Percentiles rank a stretch among this genome's conserved stretches.
phyloP scores from a whole-genome alignment of 1,140 invertebrate species.

The Plodia interpunctella region DNA sequence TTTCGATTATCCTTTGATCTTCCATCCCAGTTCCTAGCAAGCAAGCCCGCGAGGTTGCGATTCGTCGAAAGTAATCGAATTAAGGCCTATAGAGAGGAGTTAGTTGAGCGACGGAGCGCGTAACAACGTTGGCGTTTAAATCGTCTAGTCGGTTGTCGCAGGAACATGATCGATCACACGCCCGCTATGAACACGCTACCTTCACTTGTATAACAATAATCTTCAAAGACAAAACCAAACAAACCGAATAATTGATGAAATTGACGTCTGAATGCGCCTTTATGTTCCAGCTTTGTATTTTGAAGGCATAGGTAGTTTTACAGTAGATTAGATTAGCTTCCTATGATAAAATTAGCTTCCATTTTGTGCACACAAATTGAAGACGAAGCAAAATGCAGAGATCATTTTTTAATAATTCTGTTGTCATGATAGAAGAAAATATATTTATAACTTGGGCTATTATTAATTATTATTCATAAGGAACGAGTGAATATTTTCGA shows the following conservation, averaged over 20 bases:
- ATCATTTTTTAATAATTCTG: too few relatives aligned
- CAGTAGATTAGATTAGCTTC: too few relatives aligned
- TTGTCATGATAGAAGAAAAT: too few relatives aligned
- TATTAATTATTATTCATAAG: too few relatives aligned
- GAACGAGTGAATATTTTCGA: too few relatives aligned
- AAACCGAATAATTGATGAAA: slow-evolving; percentile 14
- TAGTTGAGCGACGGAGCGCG: slow-evolving; percentile 34
- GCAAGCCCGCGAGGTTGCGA: slow-evolving; percentile 27
- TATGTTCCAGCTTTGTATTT: neutral
- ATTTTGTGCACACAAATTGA: too few relatives aligned
- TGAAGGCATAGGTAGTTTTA: neutral
- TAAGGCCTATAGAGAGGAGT: slow-evolving; percentile 34
- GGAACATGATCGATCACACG: slow-evolving; percentile 33
- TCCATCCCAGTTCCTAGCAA: slow-evolving; percentile 22
- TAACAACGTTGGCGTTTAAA: slow-evolving; percentile 27
- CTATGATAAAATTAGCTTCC: too few relatives aligned
- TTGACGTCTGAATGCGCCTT: slow-evolving; percentile 9
- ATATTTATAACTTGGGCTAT: too few relatives aligned
- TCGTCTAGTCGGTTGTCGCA: slow-evolving; percentile 22
- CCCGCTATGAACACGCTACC: slow-evolving; percentile 13
- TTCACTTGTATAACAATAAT: slow-evolving; percentile 25
- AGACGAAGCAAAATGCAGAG: too few relatives aligned
- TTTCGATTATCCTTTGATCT: slow-evolving; percentile 42
- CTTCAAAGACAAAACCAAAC: slow-evolving; percentile 22
- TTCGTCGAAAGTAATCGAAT: slow-evolving; percentile 38